phyloP scores from a whole-genome alignment of 2,888 invertebrate genomes.

The Oligia fasciuncula region DNA sequence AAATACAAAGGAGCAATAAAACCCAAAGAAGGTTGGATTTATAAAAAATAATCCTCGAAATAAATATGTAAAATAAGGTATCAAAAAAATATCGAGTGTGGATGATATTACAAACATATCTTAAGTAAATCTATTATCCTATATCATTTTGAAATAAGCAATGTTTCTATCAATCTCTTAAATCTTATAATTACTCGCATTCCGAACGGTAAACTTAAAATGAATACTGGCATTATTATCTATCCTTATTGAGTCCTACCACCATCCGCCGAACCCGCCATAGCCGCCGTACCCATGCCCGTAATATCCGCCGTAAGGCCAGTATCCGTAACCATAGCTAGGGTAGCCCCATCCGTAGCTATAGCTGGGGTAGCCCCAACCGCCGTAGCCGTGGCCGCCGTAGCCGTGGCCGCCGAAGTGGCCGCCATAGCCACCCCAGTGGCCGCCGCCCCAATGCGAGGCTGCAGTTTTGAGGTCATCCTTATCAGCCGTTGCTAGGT shows the following conservation, averaged over 20 bases:
- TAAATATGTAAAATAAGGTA: slow-evolving; percentile 8
- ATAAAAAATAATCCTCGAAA: slow-evolving; percentile 1
- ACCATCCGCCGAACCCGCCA: slow-evolving; percentile 73
- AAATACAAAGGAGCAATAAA: background rate
- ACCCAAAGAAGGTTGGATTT: background rate
- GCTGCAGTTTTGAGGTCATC: slow-evolving; percentile 86
- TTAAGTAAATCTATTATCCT: slow-evolving; percentile 1
- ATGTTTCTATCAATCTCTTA: slow-evolving; percentile 17
- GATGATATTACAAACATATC: slow-evolving; percentile 21
- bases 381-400: slow-evolving; percentile 65
- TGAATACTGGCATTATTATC: slow-evolving; percentile 70
- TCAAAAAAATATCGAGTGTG: slow-evolving; percentile 28
- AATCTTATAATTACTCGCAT: slow-evolving; percentile 40
- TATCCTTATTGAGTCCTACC: slow-evolving; percentile 39
- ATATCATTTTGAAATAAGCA: slow-evolving; percentile 6
- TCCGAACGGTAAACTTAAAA: slow-evolving; percentile 54
- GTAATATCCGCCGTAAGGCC: slow-evolving; percentile 72
- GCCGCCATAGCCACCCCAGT: slow-evolving; percentile 73
- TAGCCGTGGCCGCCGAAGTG: slow-evolving; percentile 70
- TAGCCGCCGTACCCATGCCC: slow-evolving; percentile 73
- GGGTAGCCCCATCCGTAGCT: slow-evolving; percentile 66
- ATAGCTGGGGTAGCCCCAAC: slow-evolving; percentile 62
- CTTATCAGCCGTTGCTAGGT: slow-evolving; percentile 75
- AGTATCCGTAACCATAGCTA: slow-evolving; percentile 70
- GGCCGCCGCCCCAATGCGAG: slow-evolving; percentile 82